Percentiles rank a stretch among this genome's conserved stretches.
Conservation (phyloP, 2,797 vertebrate genomes). For the Scolopax bukidnonensis region DNA sequence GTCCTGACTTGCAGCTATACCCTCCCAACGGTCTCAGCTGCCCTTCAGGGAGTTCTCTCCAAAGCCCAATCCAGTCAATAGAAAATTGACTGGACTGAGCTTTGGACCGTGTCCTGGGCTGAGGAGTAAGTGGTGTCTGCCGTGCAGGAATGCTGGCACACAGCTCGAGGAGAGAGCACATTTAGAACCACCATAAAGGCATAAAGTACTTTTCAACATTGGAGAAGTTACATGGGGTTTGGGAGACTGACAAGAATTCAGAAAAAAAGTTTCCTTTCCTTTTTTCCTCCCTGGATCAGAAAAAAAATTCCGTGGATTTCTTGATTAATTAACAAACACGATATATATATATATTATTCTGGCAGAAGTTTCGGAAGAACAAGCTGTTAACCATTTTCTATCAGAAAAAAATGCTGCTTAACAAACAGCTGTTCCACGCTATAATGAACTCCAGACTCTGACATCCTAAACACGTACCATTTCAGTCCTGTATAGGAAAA, state of each 20-base stretch:
- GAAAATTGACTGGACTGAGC: neutral
- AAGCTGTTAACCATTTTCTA: neutral
- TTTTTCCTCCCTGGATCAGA: no score
- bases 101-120: neutral
- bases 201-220: neutral
- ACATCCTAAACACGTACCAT: conserved; percentile 12
- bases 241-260: neutral
- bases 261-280: neutral
- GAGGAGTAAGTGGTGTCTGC: neutral
- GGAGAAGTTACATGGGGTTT: neutral
- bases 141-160: conserved; percentile 16
- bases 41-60: neutral
- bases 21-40: neutral
- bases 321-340: neutral
- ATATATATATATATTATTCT: neutral
- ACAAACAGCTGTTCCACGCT: neutral
- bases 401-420: neutral
- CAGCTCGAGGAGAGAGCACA: neutral
- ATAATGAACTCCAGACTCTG: conserved; percentile 14
- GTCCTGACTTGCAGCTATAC: neutral
- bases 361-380: neutral
- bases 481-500: neutral
- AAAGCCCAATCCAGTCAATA: neutral
- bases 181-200: neutral
- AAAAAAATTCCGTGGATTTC: neutral